Evolutionary conservation across 2,797 vertebrate species (phyloP).

Genomic region (Lutjanus argentimaculatus): DNA sequence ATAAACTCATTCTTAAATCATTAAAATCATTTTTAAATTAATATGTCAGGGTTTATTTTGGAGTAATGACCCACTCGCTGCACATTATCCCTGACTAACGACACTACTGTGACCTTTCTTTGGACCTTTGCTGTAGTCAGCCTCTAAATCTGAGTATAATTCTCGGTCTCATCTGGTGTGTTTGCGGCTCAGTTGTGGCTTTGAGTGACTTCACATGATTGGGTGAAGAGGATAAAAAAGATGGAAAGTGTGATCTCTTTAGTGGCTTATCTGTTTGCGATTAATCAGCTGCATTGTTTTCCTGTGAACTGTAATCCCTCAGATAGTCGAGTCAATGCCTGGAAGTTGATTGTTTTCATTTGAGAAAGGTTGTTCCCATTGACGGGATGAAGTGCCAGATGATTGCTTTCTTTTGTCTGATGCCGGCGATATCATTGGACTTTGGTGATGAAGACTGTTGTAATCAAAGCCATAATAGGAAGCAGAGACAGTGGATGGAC

Average conservation of each 20-base stretch:
- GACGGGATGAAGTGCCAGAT: slow-evolving; percentile 32
- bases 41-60: no score
- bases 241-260: slow-evolving; percentile 47
- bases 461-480: slow-evolving; percentile 28
- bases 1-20: no score
- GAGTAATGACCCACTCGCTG: no score
- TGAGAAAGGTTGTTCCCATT: slow-evolving; percentile 31
- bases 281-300: slow-evolving; percentile 64
- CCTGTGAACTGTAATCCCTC: slow-evolving; percentile 33
- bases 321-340: slow-evolving; percentile 18
- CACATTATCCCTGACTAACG: no score
- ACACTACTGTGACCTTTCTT: background rate
- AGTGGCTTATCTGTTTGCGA: slow-evolving; percentile 45
- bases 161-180: slow-evolving; percentile 6
- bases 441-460: slow-evolving; percentile 15
- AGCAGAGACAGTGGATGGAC: slow-evolving; percentile 1
- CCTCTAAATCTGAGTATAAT: background rate
- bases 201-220: slow-evolving; percentile 38
- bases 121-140: background rate
- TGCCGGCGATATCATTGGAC: slow-evolving; percentile 15
- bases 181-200: background rate
- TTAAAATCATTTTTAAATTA: no score
- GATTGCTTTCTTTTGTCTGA: slow-evolving; percentile 50
- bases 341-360: slow-evolving; percentile 60
- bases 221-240: slow-evolving; percentile 16